Percentiles rank a stretch among this genome's conserved stretches.
These are phyloP conservation scores for Poliocrania exsul DNA, from an alignment of 2,797 vertebrate species.

Conservation along the genomic window DNA sequence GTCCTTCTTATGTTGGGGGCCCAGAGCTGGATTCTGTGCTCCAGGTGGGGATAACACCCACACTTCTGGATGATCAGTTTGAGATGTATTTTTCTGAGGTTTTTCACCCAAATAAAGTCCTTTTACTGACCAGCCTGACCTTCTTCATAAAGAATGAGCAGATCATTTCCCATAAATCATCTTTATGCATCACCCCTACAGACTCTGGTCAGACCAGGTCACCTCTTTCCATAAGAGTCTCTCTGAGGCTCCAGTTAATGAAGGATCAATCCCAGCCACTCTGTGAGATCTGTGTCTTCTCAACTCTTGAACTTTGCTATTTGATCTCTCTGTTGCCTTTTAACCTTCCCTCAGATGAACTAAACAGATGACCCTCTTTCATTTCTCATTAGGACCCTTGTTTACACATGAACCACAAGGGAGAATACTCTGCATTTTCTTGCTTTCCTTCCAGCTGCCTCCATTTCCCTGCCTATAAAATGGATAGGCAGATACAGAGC, in stretches of 20 bases:
- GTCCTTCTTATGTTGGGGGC: neutral
- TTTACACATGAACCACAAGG: neutral
- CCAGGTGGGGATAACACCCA: fast-evolving
- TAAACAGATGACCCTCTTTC: neutral
- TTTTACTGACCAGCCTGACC: neutral
- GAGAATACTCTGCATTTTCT: neutral
- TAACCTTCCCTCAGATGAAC: neutral
- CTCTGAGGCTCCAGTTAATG: neutral
- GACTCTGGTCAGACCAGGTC: neutral
- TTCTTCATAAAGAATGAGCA: neutral
- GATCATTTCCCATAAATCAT: neutral
- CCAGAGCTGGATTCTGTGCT: neutral
- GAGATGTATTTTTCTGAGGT: neutral
- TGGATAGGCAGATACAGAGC: neutral
- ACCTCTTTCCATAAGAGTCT: neutral
- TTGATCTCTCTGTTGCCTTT: neutral
- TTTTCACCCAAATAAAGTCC: neutral
- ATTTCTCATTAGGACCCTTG: neutral
- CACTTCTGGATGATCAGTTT: neutral
- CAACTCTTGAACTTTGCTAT: neutral
- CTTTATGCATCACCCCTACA: neutral
- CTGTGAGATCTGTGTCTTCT: fast-evolving
- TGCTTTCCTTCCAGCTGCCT: neutral
- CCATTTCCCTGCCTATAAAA: neutral
- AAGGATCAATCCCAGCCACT: neutral